Conservation (phyloP, 1,140 invertebrate genomes). For the Zaprionus tsacasi region DNA sequence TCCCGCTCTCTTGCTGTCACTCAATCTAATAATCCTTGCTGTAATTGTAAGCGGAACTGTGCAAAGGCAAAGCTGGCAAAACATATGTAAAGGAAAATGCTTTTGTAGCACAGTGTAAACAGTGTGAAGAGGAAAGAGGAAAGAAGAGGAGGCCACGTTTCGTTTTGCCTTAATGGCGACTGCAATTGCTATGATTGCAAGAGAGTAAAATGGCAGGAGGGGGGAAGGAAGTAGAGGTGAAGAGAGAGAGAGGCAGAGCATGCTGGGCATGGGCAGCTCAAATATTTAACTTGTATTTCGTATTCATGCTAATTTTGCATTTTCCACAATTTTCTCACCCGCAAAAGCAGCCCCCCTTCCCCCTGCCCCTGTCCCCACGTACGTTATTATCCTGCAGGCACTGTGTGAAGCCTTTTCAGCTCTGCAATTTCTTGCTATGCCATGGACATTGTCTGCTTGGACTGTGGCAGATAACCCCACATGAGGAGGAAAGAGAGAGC, state of each 20-base stretch:
- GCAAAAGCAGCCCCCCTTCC: slow-evolving; percentile 12
- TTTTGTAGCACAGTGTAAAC: slow-evolving; percentile 6
- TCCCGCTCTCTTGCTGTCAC: not conserved
- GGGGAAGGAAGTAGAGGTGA: not conserved
- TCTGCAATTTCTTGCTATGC: slow-evolving; percentile 45
- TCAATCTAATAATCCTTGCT: slow-evolving; percentile 2
- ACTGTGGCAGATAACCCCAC: too few species aligned
- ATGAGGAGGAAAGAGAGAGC: not conserved
- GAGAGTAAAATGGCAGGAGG: not conserved
- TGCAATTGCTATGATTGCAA: slow-evolving; percentile 73
- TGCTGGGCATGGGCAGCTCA: slow-evolving; percentile 59
- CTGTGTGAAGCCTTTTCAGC: slow-evolving; percentile 30
- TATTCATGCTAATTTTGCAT: slow-evolving; percentile 83
- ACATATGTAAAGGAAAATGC: slow-evolving; percentile 7
- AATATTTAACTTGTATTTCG: slow-evolving; percentile 83
- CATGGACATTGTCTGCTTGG: slow-evolving; percentile 41
- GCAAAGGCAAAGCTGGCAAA: not conserved
- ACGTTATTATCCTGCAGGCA: slow-evolving; percentile 45
- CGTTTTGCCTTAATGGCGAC: slow-evolving; percentile 67
- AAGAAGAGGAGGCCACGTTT: not conserved
- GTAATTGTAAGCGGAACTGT: slow-evolving; percentile 16
- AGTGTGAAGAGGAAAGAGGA: not conserved
- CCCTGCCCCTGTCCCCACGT: slow-evolving; percentile 11
- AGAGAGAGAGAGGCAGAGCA: not conserved
- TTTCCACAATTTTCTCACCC: slow-evolving; percentile 76